phyloP scores from a whole-genome alignment of 2,888 invertebrate species.

The Halictus quadricinctus region DNA sequence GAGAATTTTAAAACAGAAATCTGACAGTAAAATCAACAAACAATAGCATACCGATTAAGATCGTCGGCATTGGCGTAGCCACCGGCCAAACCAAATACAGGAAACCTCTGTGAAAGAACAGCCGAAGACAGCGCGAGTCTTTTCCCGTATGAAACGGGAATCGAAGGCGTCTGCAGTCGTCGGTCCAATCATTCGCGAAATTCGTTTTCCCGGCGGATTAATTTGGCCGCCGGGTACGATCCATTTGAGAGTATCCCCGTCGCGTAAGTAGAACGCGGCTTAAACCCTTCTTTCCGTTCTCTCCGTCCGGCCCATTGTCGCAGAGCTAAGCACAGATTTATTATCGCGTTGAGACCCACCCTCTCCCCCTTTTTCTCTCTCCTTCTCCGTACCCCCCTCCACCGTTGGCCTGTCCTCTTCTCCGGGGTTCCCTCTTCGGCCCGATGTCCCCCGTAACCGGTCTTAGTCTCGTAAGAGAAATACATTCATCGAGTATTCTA shows the following conservation, averaged over 20 bases:
- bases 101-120: background rate
- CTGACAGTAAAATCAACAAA: background rate
- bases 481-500: conserved; percentile 80
- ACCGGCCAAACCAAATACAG: background rate
- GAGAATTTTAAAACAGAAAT: background rate
- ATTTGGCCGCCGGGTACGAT: conserved; percentile 74
- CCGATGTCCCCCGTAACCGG: conserved; percentile 63
- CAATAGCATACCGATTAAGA: background rate
- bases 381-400: conserved; percentile 14
- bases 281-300: conserved; percentile 78
- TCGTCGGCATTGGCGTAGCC: background rate
- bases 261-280: conserved; percentile 75
- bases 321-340: conserved; percentile 79
- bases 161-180: conserved; percentile 52
- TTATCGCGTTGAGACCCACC: conserved; percentile 74
- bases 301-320: conserved; percentile 75
- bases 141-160: conserved; percentile 26
- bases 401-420: conserved; percentile 33
- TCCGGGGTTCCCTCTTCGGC: conserved; percentile 35
- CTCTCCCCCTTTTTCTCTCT: conserved; percentile 36
- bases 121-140: background rate
- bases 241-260: conserved; percentile 74
- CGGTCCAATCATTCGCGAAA: conserved; percentile 62
- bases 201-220: conserved; percentile 72
- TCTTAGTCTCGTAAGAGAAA: conserved; percentile 76